Percentiles rank a stretch among this genome's conserved stretches.
phyloP scores from a whole-genome alignment of 2,113 vertebrate species.

The Poecile atricapillus region DNA sequence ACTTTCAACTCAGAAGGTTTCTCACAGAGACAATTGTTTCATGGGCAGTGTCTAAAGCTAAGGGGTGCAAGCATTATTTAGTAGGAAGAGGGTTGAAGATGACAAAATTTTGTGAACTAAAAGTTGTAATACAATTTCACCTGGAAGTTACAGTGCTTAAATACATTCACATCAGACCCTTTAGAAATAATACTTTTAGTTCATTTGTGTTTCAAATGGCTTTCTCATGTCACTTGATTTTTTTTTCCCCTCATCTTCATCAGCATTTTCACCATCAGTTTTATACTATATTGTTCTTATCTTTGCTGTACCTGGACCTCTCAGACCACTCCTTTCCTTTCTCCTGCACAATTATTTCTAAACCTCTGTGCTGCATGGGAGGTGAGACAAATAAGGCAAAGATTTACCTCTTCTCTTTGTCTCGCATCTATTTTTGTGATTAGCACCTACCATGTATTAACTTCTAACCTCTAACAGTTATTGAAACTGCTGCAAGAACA shows the following conservation, averaged over 20 bases:
- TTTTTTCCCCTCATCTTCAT: neutral
- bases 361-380: neutral
- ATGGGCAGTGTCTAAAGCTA: neutral
- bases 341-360: neutral
- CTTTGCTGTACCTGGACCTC: neutral
- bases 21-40: neutral
- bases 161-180: neutral
- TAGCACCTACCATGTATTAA: neutral
- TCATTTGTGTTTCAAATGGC: neutral
- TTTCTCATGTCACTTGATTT: neutral
- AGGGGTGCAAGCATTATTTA: neutral
- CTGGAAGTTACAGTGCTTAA: neutral
- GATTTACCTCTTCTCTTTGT: neutral
- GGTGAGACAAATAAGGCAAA: neutral
- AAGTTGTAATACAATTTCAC: neutral
- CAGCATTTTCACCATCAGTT: neutral
- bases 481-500: neutral
- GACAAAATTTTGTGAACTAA: neutral
- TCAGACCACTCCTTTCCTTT: neutral
- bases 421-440: neutral
- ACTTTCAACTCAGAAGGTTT: neutral
- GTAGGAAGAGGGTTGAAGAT: neutral
- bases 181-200: neutral
- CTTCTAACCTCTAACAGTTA: neutral
- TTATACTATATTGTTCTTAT: neutral